These are phyloP conservation scores for Tinea pellionella DNA, from an alignment of 2,888 invertebrate species.

Conservation along the genomic window DNA sequence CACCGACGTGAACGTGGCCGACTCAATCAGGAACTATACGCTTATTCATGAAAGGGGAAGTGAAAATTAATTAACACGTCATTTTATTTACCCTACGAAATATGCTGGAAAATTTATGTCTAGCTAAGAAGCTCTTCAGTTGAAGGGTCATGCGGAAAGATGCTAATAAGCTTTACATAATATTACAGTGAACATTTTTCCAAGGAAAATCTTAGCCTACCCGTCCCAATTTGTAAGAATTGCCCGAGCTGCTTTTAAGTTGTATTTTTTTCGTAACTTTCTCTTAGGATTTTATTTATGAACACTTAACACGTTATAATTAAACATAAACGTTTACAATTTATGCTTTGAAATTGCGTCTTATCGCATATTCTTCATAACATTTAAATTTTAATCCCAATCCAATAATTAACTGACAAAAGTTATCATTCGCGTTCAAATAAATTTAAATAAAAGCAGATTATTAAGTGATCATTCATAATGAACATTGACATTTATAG, in stretches of 20 bases:
- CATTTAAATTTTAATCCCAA: too few relatives aligned
- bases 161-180: conserved; percentile 13
- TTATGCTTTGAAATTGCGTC: background rate
- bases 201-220: background rate
- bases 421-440: too few relatives aligned
- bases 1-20: background rate
- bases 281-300: background rate
- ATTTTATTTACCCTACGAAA: conserved; percentile 1
- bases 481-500: background rate
- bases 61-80: conserved; percentile 1
- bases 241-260: conserved; percentile 1
- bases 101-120: conserved; percentile 3
- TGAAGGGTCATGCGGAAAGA: conserved; percentile 7
- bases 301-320: background rate
- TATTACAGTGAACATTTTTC: conserved; percentile 2
- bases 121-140: conserved; percentile 1
- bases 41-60: background rate
- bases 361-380: too few relatives aligned
- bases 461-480: too few relatives aligned
- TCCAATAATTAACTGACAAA: too few relatives aligned
- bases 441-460: too few relatives aligned
- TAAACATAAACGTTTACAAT: background rate
- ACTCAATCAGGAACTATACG: background rate
- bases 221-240: background rate
- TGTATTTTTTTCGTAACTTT: background rate